These are phyloP conservation scores for Euphydryas editha DNA, from an alignment of 2,888 invertebrate genomes.

Conservation along the genomic window DNA sequence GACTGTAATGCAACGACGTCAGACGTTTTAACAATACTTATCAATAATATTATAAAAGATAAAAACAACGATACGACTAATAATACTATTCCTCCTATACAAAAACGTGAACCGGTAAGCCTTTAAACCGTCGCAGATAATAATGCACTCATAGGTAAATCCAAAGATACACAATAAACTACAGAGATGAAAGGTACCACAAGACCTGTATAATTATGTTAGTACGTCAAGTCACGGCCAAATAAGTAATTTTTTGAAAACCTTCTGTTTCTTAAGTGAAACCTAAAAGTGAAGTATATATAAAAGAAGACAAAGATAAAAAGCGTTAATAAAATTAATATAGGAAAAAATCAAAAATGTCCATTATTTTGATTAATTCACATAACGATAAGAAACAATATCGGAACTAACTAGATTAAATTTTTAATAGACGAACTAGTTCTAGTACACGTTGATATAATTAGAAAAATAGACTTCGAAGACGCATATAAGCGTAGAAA, in stretches of 20 bases:
- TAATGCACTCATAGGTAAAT: background rate
- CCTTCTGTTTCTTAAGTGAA: too few species aligned
- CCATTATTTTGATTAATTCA: too few species aligned
- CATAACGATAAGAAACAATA: too few species aligned
- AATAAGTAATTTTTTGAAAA: background rate
- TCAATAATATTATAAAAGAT: constrained; percentile 15
- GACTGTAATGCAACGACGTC: constrained; percentile 12
- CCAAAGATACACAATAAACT: constrained; percentile 1
- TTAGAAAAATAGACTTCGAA: too few species aligned
- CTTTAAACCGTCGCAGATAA: background rate
- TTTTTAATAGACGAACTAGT: too few species aligned
- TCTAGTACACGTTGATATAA: background rate
- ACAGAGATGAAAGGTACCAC: background rate
- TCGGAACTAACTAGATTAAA: too few species aligned
- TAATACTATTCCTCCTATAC: background rate
- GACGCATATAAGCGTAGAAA: too few species aligned
- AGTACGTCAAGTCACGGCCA: background rate
- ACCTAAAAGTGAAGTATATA: too few species aligned
- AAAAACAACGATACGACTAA: background rate
- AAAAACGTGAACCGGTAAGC: constrained; percentile 11
- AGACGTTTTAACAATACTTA: constrained; percentile 13
- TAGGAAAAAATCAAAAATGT: background rate
- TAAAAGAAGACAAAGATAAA: background rate
- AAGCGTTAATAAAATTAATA: background rate
- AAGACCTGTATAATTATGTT: background rate